Evolutionary conservation across 2,888 invertebrate genomes (phyloP), one percentile per base, ranked within the genome.

Genomic region (Tachina fera): DNA sequence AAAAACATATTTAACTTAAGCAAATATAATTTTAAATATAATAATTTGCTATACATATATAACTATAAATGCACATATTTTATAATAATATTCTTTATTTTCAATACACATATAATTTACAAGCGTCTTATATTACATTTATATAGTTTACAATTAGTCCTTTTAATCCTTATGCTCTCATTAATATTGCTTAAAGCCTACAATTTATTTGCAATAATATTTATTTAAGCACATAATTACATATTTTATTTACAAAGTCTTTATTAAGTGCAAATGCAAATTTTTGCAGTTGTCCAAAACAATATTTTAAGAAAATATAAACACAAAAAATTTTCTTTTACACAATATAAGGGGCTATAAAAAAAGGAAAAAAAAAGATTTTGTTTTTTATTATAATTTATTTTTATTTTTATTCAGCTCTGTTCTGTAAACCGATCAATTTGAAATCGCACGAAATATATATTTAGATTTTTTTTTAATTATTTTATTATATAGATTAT

Each of bases 241-340:
- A 31, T n/a, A 63, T 51, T n/a, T 31, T 80, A 75, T 82, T 39
- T 75, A 74, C 49, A 68, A 45, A 49, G 43, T n/a, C n/a, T n/a
- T n/a, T n/a, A n/a, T n/a, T 19, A 39, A 67, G 43, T 70, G n/a
- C n/a, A n/a, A n/a, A n/a, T 1, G 10, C 19, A 19, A 47, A 19
- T 56, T 47, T 56, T 53, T 67, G 65, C 51, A 47, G 45, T 31
- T 47, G 43, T n/a, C 3, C 9, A 22, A 51, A 75, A 63, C n/a
- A 53, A 53, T 41, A 41, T 19, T 13, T 53, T 5, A n/a, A 22
- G 43, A 31, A 39, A 2, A 39, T 45, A 56, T 45, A 56, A 39
- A 77, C 31, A 9, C 4, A 45, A 56, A n/a, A n/a, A 13, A n/a
- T n/a, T 75, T 19, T 14, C 43, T n/a, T 51, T 16, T 16, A 22